Base-by-base conservation (phyloP, 2,888 invertebrate species). In the Patella depressa region DNA sequence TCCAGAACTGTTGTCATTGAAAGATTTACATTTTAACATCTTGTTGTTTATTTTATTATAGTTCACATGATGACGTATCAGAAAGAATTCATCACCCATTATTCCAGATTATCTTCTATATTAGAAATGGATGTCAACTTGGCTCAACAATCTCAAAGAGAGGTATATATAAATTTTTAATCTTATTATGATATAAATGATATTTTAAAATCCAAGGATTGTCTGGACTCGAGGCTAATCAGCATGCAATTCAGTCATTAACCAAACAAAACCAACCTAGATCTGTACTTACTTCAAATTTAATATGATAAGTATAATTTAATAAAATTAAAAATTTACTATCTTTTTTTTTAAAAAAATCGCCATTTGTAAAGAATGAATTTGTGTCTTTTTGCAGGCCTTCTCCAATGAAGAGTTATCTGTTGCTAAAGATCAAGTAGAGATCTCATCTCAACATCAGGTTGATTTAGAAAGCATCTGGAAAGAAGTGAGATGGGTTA, bases 31-130 rank as follows among this genome's bases (percentile, higher is more conserved):
- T 45, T 45, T 45, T 45, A 45, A 45, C 45, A 9, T 45, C 24
- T 65, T 19, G 11, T 5, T 19, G 2, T 19, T 53, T 71, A 14
- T 77, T 55, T 24, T 74, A 96, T 97, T 93, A 95, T 96, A 97
- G 96, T 98, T 80, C 98, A 99, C 91, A 93, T 98, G 81, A 95
- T 95, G 88, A 98, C 98, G 2, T 99, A 99, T 92, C 97, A 98
- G 90, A 94, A 94, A 74, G 96, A 95, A 85, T 95, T 99, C 81
- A 95, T 99, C 76, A 95, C 95, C 87, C 95, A 96, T 89, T 99
- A 98, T 93, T 96, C 97, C 2, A 95, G 97, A 79, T 93, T 99
- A 19, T 98, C 98, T 85, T 97, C 98, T 86, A 96, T 98, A 79
- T 92, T 99, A 79, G 99, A 99, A 92, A 93, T 98, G 89, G 98